These are phyloP conservation scores for Drosophila kanekoi DNA, from an alignment of 2,888 invertebrate species.

Conservation along the genomic window DNA sequence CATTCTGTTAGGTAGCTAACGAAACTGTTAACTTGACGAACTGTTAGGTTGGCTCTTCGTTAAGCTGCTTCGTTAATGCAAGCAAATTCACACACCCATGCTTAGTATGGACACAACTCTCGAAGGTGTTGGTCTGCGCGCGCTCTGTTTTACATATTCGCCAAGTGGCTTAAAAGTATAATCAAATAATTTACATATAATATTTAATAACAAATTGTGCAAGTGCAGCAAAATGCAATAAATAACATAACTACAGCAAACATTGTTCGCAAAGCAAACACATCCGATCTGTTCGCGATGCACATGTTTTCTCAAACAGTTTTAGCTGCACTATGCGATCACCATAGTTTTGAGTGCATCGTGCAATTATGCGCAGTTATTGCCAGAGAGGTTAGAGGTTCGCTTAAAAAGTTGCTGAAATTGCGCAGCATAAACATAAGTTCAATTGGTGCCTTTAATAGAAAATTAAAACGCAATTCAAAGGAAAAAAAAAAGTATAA, in stretches of 20 bases:
- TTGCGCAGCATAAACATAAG: background rate
- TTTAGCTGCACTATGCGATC: slow-evolving; percentile 1
- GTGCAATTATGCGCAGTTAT: slow-evolving; percentile 11
- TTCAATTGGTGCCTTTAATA: background rate
- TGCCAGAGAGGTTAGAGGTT: slow-evolving; percentile 15
- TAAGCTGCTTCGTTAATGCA: slow-evolving; percentile 2
- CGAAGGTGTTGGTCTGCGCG: background rate
- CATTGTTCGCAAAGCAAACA: background rate
- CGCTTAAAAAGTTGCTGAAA: slow-evolving; percentile 12
- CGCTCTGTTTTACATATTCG: background rate
- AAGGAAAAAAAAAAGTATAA: background rate
- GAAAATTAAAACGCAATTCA: background rate
- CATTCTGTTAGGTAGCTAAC: slow-evolving; percentile 16
- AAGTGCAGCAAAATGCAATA: background rate
- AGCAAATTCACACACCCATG: slow-evolving; percentile 21
- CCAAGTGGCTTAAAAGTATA: background rate
- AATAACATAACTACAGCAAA: background rate
- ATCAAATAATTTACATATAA: background rate
- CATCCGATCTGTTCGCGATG: background rate
- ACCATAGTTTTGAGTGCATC: slow-evolving; percentile 13
- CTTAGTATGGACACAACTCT: slow-evolving; percentile 26
- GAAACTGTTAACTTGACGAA: slow-evolving; percentile 15
- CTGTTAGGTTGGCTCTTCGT: slow-evolving; percentile 1
- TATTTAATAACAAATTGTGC: background rate
- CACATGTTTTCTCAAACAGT: slow-evolving; percentile 11